These are phyloP conservation scores for Synergus itoensis DNA, from an alignment of 2,888 invertebrate genomes.

Conservation along the genomic window DNA sequence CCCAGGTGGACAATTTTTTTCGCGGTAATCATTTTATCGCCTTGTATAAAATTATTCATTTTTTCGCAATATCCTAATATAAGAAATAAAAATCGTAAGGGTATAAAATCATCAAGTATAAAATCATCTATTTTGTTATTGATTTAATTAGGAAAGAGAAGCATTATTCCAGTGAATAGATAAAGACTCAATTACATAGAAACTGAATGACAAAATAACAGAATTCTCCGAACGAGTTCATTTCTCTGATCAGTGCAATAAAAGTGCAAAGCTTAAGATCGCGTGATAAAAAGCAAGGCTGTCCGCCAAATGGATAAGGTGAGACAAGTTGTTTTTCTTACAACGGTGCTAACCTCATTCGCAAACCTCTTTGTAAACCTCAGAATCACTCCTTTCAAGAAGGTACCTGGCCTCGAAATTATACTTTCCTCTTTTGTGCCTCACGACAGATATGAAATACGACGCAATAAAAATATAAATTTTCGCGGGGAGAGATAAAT, in stretches of 20 bases:
- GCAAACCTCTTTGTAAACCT: slow-evolving; percentile 26
- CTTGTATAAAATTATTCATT: neutral
- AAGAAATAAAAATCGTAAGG: too few species aligned
- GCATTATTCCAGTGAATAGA: neutral
- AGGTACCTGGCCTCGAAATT: slow-evolving; percentile 35
- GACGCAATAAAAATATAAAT: slow-evolving; percentile 29
- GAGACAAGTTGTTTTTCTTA: slow-evolving; percentile 33
- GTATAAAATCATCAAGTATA: too few species aligned
- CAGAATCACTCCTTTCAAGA: slow-evolving; percentile 32
- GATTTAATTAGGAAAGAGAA: neutral
- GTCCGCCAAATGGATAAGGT: slow-evolving; percentile 13
- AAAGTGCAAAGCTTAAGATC: slow-evolving; percentile 17
- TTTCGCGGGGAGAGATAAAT: slow-evolving; percentile 15
- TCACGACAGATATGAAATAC: slow-evolving; percentile 6
- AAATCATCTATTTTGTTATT: neutral
- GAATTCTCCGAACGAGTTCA: slow-evolving; percentile 4
- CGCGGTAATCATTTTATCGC: neutral
- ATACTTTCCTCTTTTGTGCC: slow-evolving; percentile 33
- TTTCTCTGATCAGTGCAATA: slow-evolving; percentile 29
- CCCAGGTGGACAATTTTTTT: neutral
- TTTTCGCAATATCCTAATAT: neutral
- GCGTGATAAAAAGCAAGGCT: slow-evolving; percentile 36
- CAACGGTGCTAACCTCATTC: slow-evolving; percentile 17
- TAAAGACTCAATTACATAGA: neutral
- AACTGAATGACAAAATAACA: neutral